Base-by-base conservation (phyloP, 2,888 invertebrate species). In the Hetaerina titia region DNA sequence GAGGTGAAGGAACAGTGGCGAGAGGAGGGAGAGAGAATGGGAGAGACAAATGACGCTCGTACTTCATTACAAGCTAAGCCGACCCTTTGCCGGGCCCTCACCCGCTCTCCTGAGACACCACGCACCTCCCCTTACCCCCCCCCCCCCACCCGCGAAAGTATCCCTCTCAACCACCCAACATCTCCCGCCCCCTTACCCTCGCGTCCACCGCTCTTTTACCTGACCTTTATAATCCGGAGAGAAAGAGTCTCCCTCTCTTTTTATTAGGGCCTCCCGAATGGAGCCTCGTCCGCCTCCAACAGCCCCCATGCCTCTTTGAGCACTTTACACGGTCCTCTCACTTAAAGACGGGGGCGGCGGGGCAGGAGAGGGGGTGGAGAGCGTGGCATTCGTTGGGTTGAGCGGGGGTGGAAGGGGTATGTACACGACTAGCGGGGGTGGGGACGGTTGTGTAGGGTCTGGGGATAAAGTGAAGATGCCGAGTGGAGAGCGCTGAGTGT, bases 321-420 rank as follows among this genome's bases (percentile, higher is more conserved):
- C 90, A 90, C 90, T 90, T 45, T 90, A 90, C 90, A 90, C 90
- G 90, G 58, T 90, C 90, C 60, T 90, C 90, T 90, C 90, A 90
- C 90, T 90, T 90, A 90, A 60, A 60, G 19, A 63, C 17, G 45
- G 45, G 45, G 45, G 45, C 45, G 45, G 45, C 45, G 45, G 45
- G 45, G 45, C 45, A 4, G 45, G 45, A 4, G 45, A 45, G 45
- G 45, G 45, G 45, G 45, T 45, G 58, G 89, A 89, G 89, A 89
- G 58, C 89, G 89, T 89, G 89, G 89, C 89, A 22, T 57, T 89
- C n/a, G 89, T n/a, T 57, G 89, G 57, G 56, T 9, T 11, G 45
- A 69, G n/a, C 45, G 4, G 45, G 1, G 45, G 45, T 15, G 63
- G 19, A 15, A 15, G 63, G 13, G 63, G 45, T 2, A 45, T 45